Conservation (phyloP, 2,888 invertebrate genomes). For the Nycteola revayana region DNA sequence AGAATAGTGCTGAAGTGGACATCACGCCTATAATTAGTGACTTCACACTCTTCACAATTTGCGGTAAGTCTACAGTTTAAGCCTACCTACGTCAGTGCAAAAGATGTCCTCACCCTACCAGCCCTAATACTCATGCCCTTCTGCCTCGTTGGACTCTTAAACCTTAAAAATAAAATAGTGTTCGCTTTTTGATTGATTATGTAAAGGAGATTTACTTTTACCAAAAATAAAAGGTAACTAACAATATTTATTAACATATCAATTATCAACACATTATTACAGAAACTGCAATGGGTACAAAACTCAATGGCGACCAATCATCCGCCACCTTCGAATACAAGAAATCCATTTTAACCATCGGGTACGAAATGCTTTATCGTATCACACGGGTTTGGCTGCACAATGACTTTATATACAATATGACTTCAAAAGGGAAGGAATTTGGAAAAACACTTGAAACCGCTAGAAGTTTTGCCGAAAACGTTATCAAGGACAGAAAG, state of each 20-base stretch:
- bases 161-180: too few species aligned
- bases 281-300: conserved; percentile 85
- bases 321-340: conserved; percentile 69
- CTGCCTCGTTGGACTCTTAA: too few species aligned
- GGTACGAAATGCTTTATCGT: conserved; percentile 41
- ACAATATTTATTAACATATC: too few species aligned
- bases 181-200: too few species aligned
- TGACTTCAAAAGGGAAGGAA: conserved; percentile 60
- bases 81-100: too few species aligned
- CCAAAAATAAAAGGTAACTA: too few species aligned
- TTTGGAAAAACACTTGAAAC: conserved; percentile 67
- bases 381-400: conserved; percentile 80
- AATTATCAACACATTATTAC: too few species aligned
- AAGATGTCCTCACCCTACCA: too few species aligned
- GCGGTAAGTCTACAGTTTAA: conserved; percentile 71
- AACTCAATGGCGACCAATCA: conserved; percentile 63
- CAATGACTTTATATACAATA: conserved; percentile 72
- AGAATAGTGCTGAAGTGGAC: conserved; percentile 41
- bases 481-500: conserved; percentile 76
- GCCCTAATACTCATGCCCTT: too few species aligned
- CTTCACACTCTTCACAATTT: conserved; percentile 84
- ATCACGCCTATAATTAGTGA: conserved; percentile 81
- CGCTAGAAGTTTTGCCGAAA: conserved; percentile 77
- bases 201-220: too few species aligned
- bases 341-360: conserved; percentile 63